phyloP scores from a whole-genome alignment of 2,888 invertebrate genomes.

The Anthoptus insignis region DNA sequence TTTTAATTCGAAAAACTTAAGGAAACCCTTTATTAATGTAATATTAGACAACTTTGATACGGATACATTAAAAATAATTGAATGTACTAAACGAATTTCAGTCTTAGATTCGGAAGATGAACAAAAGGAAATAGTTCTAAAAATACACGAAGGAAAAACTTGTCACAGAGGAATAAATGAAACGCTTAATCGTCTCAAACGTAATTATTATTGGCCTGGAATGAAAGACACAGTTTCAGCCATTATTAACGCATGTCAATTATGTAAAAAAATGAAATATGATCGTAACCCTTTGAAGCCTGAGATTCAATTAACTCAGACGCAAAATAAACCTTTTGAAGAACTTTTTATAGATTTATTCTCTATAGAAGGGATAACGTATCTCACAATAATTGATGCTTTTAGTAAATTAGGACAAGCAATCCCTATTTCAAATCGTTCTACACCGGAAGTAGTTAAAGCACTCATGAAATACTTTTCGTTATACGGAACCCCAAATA shows the following conservation, averaged over 20 bases:
- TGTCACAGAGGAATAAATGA: conserved; percentile 40
- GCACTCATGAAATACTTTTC: neutral
- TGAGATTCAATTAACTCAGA: conserved; percentile 29
- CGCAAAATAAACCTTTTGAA: conserved; percentile 25
- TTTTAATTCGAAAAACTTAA: conserved; percentile 37
- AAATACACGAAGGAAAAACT: no score
- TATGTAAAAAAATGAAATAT: conserved; percentile 47
- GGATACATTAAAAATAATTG: conserved; percentile 38
- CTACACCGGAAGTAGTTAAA: neutral
- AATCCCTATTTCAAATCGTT: no score
- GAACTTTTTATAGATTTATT: conserved; percentile 10
- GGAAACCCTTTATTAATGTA: neutral
- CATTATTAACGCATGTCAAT: conserved; percentile 50
- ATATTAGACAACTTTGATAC: neutral
- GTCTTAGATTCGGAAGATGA: conserved; percentile 31
- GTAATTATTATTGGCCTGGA: conserved; percentile 37
- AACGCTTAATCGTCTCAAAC: conserved; percentile 5
- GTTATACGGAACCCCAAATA: no score
- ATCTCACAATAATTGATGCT: neutral
- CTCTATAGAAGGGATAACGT: neutral
- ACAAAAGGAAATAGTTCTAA: conserved; percentile 28
- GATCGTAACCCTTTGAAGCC: conserved; percentile 37
- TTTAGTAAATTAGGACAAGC: no score
- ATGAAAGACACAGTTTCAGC: conserved; percentile 40
- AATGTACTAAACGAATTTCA: conserved; percentile 49